phyloP scores from a whole-genome alignment of 2,113 vertebrate genomes.

The Marcusenius ussheri region DNA sequence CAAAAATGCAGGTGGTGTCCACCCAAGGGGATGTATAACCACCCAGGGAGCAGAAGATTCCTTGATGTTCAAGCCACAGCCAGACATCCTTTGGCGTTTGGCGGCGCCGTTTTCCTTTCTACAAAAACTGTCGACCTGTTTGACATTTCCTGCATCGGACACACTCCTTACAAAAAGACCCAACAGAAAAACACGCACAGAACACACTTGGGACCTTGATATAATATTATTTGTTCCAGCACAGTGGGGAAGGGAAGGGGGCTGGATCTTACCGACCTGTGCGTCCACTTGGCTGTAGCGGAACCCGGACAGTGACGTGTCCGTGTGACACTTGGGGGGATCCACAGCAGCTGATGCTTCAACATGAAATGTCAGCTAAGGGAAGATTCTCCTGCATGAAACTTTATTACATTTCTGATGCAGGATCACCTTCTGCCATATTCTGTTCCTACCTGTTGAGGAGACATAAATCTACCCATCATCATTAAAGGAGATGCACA shows the following conservation, averaged over 20 bases:
- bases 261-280: not conserved
- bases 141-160: not conserved
- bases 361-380: not conserved
- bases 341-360: not conserved
- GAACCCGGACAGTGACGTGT: not conserved
- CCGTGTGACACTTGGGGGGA: not conserved
- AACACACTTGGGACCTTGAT: not conserved
- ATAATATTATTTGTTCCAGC: slow-evolving; percentile 1
- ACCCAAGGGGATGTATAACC: not conserved
- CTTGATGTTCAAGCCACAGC: not conserved
- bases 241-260: not conserved
- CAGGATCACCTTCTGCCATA: not conserved
- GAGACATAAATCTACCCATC: not conserved
- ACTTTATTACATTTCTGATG: not conserved
- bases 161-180: not conserved
- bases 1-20: not conserved
- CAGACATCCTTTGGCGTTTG: not conserved
- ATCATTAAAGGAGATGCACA: not conserved
- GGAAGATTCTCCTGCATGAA: not conserved
- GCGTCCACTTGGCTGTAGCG: not conserved
- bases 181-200: not conserved
- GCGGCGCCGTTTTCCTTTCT: not conserved
- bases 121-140: not conserved
- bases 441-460: not conserved
- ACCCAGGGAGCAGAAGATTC: not conserved